Evolutionary conservation across 2,888 invertebrate genomes (phyloP), one percentile per base, ranked within the genome.

Genomic region (Drosophila nr. medialis): DNA sequence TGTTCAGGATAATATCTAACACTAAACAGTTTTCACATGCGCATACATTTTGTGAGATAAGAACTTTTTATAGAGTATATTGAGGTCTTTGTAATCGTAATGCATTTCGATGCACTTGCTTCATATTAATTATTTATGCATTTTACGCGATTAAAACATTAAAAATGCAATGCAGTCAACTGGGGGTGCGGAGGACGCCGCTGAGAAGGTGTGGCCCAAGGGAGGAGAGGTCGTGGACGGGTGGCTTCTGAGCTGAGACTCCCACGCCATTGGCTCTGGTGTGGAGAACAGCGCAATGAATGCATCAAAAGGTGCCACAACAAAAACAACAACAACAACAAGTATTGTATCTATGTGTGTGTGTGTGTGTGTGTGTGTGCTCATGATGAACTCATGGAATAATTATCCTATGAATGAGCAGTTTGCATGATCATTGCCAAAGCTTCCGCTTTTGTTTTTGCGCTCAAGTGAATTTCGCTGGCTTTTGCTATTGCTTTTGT

Each of bases 391-490:
- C 90, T 88, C 89, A 91, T 91, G 89, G 89, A 91, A 89, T 89
- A 90, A 91, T 91, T 90, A 91, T 90, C 80, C 89, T 86, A 86
- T 89, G 90, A 90, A 85, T 88, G 86, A 90, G 87, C 89, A 84
- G 86, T 87, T 91, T 91, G 88, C 90, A 91, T 89, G 91, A 82
- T 86, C 89, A 86, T 85, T 86, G 84, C 86, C 88, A 81, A 78
- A 88, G 90, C 91, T 90, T 90, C 91, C 89, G 89, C 89, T 90
- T 88, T 91, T 83, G 89, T 86, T 89, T 87, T 81, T 81, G 74
- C 72, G 76, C 69, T 83, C 70, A 81, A 76, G 65, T 82, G 74
- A 80, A 77, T 81, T 81, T 81, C 27, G 62, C 70, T 64, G 27
- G 40, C 42, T 72, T 32, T 63, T 69, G 29, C 54, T 70, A 21